Base-by-base conservation (phyloP, 2,797 vertebrate genomes). In the Poecilia velifera region DNA sequence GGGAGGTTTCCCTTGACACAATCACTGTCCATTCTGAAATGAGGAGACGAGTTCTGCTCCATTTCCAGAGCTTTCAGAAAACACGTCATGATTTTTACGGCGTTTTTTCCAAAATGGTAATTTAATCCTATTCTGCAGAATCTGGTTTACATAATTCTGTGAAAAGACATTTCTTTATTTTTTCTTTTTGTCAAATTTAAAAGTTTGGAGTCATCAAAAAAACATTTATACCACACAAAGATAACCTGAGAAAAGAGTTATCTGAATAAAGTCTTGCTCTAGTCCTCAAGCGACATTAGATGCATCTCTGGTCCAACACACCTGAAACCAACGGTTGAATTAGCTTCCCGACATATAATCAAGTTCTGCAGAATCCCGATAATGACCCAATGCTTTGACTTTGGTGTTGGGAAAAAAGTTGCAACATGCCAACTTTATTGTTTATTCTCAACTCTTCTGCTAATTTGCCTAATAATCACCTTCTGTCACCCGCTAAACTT, bases 1-100 rank as follows among this genome's bases (percentile, higher is more conserved):
- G 70, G 49, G 43, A 79, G 49, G 57, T 76, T 81, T 80, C 57
- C 68, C 45, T 45, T 68, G 68, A 72, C 73, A 82, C 74, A 84
- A 51, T 53, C 46, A 49, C 39, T 36, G 22, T 77, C 77, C 72
- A 51, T 16, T 47, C 34, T 31, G 64, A 45, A 72, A 62, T 76
- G 16, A 68, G 55, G 31, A 59, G 73, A 62, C 53, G 72, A 31
- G 47, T 39, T 39, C 6, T 0, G 12, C 45, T 78, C 0, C 57
- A 68, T 81, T 18, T 49, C 12, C 45, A 49, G 34, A 76, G 12
- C 28, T 31, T 45, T 14, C 41, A 66, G 76, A 47, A 71, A 83
- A 28, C 3, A 3, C 41, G 22, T 71, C 20, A 78, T 70, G 49
- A 59, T 51, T 78, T 55, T 59, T 18, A 6, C 14, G 45, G 12